Conservation (phyloP, 2,888 invertebrate genomes). For the Phyllotreta cruciferae region DNA sequence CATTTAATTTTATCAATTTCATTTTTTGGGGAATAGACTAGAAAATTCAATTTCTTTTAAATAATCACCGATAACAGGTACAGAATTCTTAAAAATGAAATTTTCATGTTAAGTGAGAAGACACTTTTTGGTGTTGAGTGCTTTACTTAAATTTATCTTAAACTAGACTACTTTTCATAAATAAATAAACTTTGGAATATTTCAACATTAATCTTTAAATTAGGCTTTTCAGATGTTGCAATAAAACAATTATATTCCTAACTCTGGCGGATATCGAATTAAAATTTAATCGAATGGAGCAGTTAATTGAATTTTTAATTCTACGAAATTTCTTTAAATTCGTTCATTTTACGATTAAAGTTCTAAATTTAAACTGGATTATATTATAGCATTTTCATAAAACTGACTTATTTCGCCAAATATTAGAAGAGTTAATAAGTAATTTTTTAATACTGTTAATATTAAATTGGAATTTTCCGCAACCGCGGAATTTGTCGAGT, state of each 20-base stretch:
- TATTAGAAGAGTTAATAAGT: too few relatives aligned
- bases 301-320: too few relatives aligned
- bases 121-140: slow-evolving; percentile 58
- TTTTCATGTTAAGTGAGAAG: slow-evolving; percentile 52
- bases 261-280: neutral
- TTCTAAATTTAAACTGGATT: too few relatives aligned
- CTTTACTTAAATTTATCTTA: slow-evolving; percentile 37
- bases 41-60: slow-evolving; percentile 37
- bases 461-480: too few relatives aligned
- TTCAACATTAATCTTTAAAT: slow-evolving; percentile 41
- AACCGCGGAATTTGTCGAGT: neutral
- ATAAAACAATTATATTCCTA: slow-evolving; percentile 14
- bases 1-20: slow-evolving; percentile 39
- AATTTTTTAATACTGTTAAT: too few relatives aligned
- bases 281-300: too few relatives aligned
- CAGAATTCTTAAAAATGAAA: slow-evolving; percentile 43
- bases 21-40: slow-evolving; percentile 40
- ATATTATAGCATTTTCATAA: too few relatives aligned
- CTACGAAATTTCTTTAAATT: too few relatives aligned
- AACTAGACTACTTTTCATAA: slow-evolving; percentile 43
- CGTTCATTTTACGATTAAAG: too few relatives aligned
- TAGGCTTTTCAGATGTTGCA: slow-evolving; percentile 31
- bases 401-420: too few relatives aligned
- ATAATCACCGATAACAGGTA: slow-evolving; percentile 47
- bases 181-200: slow-evolving; percentile 44